phyloP scores from a whole-genome alignment of 2,797 vertebrate species.

The Artibeus lituratus region DNA sequence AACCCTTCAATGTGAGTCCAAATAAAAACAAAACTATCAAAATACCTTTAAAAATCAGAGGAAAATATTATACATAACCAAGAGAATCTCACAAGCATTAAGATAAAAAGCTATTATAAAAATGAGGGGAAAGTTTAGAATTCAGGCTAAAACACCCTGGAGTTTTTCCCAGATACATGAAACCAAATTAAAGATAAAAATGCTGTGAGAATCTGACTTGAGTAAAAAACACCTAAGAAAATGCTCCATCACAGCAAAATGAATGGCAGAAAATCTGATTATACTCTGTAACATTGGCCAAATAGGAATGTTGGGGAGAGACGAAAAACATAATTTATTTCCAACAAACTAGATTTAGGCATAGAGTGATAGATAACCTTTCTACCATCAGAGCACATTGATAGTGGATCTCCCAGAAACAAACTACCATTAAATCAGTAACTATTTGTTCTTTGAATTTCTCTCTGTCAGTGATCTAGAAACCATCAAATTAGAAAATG shows the following conservation, averaged over 20 bases:
- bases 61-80: background rate
- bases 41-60: background rate
- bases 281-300: constrained; percentile 39
- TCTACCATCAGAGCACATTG: constrained; percentile 35
- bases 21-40: background rate
- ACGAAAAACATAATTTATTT: constrained; percentile 60
- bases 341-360: constrained; percentile 56
- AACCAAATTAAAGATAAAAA: constrained; percentile 61
- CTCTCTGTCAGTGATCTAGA: background rate
- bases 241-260: constrained; percentile 57
- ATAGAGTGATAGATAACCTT: constrained; percentile 43
- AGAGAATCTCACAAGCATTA: background rate
- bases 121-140: constrained; percentile 6
- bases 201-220: constrained; percentile 12
- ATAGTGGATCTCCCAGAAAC: background rate
- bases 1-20: background rate
- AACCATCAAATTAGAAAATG: constrained; percentile 9
- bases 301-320: constrained; percentile 44
- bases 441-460: constrained; percentile 25
- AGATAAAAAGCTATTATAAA: background rate
- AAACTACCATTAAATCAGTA: constrained; percentile 41
- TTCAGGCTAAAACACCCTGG: background rate
- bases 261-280: constrained; percentile 69
- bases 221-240: constrained; percentile 62
- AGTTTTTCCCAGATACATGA: constrained; percentile 32